phyloP scores from a whole-genome alignment of 1,140 invertebrate species.

The Macrotrachela quadricornifera region DNA sequence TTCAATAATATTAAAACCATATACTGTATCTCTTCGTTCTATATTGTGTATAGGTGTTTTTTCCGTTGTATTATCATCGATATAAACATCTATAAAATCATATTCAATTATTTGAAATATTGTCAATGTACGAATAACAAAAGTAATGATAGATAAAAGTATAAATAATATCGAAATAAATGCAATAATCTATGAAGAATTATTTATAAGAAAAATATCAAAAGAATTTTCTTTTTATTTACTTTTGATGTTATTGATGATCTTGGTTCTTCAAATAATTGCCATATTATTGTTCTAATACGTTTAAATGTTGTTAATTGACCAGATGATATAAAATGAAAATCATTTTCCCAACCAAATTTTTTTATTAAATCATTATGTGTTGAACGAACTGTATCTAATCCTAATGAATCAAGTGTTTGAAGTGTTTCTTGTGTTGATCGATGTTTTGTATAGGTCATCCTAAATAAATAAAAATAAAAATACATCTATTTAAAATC shows the following conservation, averaged over 20 bases:
- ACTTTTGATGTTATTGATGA: constrained; percentile 21
- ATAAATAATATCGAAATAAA: constrained; percentile 5
- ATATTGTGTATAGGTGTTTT: too few relatives aligned
- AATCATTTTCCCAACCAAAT: constrained; percentile 9
- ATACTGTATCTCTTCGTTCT: too few relatives aligned
- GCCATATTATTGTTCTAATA: constrained; percentile 20
- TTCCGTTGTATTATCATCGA: too few relatives aligned
- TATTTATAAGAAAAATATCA: not conserved
- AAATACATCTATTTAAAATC: too few relatives aligned
- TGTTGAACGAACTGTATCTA: not conserved
- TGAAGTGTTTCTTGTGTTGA: constrained; percentile 25
- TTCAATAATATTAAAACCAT: too few relatives aligned
- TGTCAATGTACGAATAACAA: not conserved
- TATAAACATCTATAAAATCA: too few relatives aligned
- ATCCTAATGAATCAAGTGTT: not conserved
- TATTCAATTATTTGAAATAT: too few relatives aligned
- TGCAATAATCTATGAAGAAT: not conserved
- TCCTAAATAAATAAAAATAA: not conserved
- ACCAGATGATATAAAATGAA: constrained; percentile 10
- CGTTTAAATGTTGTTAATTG: constrained; percentile 17
- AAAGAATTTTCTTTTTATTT: not conserved
- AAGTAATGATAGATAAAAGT: constrained; percentile 3
- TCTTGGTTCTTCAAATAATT: constrained; percentile 19
- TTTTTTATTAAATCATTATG: constrained; percentile 2
- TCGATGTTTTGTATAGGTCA: constrained; percentile 16